Evolutionary conservation across 1,140 invertebrate genomes (phyloP), one percentile per base, ranked within the genome.

Genomic region (Akabosia matsudoensis): DNA sequence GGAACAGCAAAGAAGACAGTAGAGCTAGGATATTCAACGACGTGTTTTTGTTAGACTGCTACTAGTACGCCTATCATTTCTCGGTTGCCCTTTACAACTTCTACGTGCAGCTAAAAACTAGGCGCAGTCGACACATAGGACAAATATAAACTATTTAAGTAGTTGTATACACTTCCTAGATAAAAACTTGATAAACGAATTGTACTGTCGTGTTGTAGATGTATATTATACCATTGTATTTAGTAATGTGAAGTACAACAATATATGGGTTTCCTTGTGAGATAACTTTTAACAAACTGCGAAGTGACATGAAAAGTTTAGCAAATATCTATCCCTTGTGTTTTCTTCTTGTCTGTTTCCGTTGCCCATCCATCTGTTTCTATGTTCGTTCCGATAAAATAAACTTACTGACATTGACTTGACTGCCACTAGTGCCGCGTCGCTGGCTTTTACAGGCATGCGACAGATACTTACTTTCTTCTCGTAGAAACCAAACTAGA

Each of bases 281-380:
- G 61, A 31, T 67, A 67, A 67, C 61, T 67, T 67, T 67, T 67
- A 67, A 67, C 61, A 30, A 67, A 67, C 61, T 67, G 61, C 61
- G 31, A 67, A 67, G 61, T 67, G 61, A 67, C 61, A 67, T 67
- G 61, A 67, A 67, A 67, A 67, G 61, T 67, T 67, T 67, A 28
- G 7, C 31, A 30, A 67, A 67, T 67, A 67, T 67, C 61, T 67
- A 30, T 30, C 22, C 22, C 24, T 67, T 16, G 26, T 30, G 28
- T 22, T 67, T 30, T 30, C 28, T 67, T 16, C 31, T 13, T 67
- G 61, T 67, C 61, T 30, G 61, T 31, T 67, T 67, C 28, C 26
- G 28, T 31, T 10, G 24, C 31, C 61, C 61, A 67, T 67, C 61
- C 61, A 67, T 67, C 61, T 67, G 61, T 31, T 67, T 18, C 37